Conservation (phyloP, 2,797 vertebrate genomes). For the Darevskia mixta region DNA sequence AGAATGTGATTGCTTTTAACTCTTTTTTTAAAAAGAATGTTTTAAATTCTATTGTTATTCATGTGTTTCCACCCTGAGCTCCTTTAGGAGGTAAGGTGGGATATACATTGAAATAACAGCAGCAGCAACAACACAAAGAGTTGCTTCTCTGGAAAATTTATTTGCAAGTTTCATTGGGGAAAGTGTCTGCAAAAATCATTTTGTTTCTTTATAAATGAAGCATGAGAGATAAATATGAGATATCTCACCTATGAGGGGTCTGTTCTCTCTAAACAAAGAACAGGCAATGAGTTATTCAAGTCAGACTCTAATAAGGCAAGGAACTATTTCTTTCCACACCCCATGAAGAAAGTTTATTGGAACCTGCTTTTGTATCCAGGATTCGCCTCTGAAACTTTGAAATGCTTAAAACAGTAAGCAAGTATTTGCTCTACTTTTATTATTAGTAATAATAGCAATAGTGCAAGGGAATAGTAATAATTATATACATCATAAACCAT, state of each 20-base stretch:
- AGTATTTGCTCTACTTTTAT: conserved; percentile 53
- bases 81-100: no score
- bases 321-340: conserved; percentile 55
- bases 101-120: no score
- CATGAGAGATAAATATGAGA: conserved; percentile 67
- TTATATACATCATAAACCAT: conserved; percentile 65
- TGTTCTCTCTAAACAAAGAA: conserved; percentile 71
- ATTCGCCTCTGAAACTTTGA: conserved; percentile 48
- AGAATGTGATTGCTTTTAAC: no score
- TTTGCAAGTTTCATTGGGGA: conserved; percentile 55
- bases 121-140: conserved; percentile 21
- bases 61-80: no score
- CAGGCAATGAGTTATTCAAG: conserved; percentile 77
- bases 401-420: conserved; percentile 58
- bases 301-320: conserved; percentile 70
- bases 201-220: conserved; percentile 73
- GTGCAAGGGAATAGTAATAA: conserved; percentile 66
- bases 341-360: conserved; percentile 55
- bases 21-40: no score
- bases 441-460: conserved; percentile 71
- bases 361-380: conserved; percentile 61
- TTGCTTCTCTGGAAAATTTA: conserved; percentile 60
- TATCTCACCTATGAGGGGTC: conserved; percentile 82
- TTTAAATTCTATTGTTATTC: no score
- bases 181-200: conserved; percentile 52